These are phyloP conservation scores for Heteronetta atricapilla DNA, from an alignment of 2,113 vertebrate species.

Conservation along the genomic window DNA sequence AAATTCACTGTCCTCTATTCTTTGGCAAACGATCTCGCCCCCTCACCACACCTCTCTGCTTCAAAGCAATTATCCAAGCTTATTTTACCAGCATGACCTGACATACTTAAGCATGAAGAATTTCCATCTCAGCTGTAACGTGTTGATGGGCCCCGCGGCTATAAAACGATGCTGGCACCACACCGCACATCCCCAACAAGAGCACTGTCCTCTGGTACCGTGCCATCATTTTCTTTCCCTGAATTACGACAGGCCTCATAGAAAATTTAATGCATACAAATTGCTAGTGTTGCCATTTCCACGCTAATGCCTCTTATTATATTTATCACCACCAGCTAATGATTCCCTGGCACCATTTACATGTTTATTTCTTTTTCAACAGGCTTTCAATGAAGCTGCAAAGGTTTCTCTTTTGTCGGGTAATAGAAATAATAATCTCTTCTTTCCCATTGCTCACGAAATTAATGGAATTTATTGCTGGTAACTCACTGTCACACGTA, in stretches of 20 bases:
- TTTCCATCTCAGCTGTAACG: not conserved
- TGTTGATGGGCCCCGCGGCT: not conserved
- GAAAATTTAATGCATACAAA: slow-evolving; percentile 5
- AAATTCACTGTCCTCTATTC: not conserved
- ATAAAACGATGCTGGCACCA: not conserved
- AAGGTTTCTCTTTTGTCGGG: not conserved
- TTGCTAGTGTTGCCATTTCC: slow-evolving; percentile 3
- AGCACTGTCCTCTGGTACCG: not conserved
- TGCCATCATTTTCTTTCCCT: not conserved
- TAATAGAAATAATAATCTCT: not conserved
- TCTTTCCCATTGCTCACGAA: not conserved
- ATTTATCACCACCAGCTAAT: slow-evolving; percentile 32
- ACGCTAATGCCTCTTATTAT: not conserved
- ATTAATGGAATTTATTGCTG: not conserved
- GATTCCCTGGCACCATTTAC: not conserved
- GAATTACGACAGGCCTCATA: not conserved
- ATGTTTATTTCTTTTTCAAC: slow-evolving; percentile 29
- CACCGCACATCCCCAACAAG: not conserved
- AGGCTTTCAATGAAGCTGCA: not conserved
- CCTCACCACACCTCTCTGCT: not conserved
- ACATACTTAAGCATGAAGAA: not conserved
- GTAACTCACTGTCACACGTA: not conserved
- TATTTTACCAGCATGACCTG: not conserved
- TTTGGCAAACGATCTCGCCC: not conserved
- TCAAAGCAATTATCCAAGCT: not conserved